Conservation (phyloP, 2,797 vertebrate species). For the Gorsachius magnificus region DNA sequence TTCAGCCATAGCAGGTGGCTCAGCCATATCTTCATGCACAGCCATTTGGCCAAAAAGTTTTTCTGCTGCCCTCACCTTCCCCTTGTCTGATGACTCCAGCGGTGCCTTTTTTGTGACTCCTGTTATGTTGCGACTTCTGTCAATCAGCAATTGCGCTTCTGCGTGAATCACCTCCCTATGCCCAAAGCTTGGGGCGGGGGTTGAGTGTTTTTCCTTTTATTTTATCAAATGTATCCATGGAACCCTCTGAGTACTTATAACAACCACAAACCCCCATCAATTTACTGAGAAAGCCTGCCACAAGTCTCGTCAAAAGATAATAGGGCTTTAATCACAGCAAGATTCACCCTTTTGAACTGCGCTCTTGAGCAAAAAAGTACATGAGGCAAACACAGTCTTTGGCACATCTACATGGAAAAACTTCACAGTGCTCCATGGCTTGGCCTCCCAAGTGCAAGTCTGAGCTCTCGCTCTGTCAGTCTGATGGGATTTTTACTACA, state of each 20-base stretch:
- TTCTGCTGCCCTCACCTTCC: neutral
- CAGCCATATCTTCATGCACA: neutral
- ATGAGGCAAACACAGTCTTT: conserved; percentile 37
- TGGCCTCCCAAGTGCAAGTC: neutral
- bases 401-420: conserved; percentile 58
- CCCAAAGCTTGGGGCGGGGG: neutral
- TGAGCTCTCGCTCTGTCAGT: conserved; percentile 9
- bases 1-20: neutral
- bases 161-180: neutral
- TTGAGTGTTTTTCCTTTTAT: neutral
- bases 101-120: neutral
- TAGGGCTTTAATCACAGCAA: conserved; percentile 50
- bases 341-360: conserved; percentile 30
- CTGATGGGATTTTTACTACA: conserved; percentile 18
- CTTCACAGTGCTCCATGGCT: neutral
- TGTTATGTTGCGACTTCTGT: neutral
- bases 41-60: neutral
- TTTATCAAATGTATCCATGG: neutral
- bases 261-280: neutral
- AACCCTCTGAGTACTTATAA: neutral
- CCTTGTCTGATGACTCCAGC: neutral
- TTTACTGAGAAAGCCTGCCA: neutral
- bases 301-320: neutral
- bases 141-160: neutral
- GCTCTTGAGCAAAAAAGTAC: conserved; percentile 7